Percentiles rank a stretch among this genome's conserved stretches.
Evolutionary conservation across 2,113 vertebrate genomes (phyloP).

Genomic region (Xenopus borealis): DNA sequence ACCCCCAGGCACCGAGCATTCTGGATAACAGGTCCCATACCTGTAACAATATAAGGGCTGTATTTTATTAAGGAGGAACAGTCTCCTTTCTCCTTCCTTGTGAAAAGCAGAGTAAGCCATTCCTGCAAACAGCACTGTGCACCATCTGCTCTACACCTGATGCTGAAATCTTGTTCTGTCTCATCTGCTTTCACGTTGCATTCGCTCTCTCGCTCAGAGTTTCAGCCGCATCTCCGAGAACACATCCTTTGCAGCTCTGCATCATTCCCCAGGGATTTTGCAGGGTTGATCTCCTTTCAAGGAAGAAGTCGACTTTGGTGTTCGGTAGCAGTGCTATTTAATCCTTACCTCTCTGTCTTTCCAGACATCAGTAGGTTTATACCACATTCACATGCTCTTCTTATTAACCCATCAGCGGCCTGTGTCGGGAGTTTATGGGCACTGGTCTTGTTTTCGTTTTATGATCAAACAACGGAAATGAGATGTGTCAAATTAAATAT

Average conservation of each 20-base stretch:
- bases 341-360: constrained; percentile 15
- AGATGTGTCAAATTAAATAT: constrained; percentile 26
- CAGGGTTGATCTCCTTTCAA: constrained; percentile 16
- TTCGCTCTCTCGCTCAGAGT: constrained; percentile 3
- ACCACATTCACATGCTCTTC: constrained; percentile 16
- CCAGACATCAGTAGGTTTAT: constrained; percentile 33
- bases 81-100: background rate
- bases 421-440: constrained; percentile 35
- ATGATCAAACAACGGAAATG: constrained; percentile 23
- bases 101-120: background rate
- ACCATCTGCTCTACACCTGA: constrained; percentile 24
- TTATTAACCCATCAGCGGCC: constrained; percentile 27
- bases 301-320: constrained; percentile 34
- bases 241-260: constrained; percentile 13
- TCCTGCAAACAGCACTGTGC: constrained; percentile 9
- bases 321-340: constrained; percentile 31
- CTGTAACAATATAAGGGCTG: too few relatives aligned
- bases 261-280: constrained; percentile 18
- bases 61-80: too few relatives aligned
- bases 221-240: background rate
- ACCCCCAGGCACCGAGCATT: too few relatives aligned
- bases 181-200: constrained; percentile 24
- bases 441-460: background rate
- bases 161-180: constrained; percentile 15
- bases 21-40: too few relatives aligned